Base-by-base conservation (phyloP, 1,140 invertebrate species). In the Zaprionus tsacasi region DNA sequence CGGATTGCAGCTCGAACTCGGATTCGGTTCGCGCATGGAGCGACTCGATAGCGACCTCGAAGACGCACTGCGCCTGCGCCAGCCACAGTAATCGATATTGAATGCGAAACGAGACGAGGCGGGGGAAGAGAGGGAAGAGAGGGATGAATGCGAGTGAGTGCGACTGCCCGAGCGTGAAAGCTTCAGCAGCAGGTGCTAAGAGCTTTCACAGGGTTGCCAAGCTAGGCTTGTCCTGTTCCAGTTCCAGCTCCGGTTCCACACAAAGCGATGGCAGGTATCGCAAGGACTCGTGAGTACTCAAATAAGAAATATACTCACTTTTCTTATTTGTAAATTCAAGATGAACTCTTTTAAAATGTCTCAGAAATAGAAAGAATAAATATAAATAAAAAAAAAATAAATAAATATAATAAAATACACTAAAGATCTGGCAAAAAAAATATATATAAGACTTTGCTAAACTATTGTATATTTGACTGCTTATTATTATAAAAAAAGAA, bases 151-250 rank as follows among this genome's bases (percentile, higher is more conserved):
- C 15, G 21, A 35, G 35, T 52, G 27, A 11, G 30, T 36, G 12
- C 38, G 43, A 17, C n/a, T 58, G 55, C 33, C 33, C 8, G n/a
- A 43, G 56, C 38, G 33, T n/a, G n/a, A n/a, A 6, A 30, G 35
- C 25, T 33, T 43, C 52, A 13, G 63, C 70, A 72, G 70, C 70
- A 73, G 70, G 56, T 73, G 70, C 64, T 68, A 68, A 30, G 56
- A 30, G 70, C 70, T 73, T 68, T 73, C 21, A 68, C 21, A 68
- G 70, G 70, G 56, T 17, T 54, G 21, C 35, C 5, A 17, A 13
- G 11, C 35, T n/a, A 21, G 27, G 27, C 27, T 30, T 30, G 6
- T 30, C 27, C 11, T 5, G 11, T 57, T 57, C 55, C 54, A 57
- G 27, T 27, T 66, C 54, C 25, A n/a, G 12, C 30, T 57, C 21